Evolutionary conservation across 37 sponge, comb jelly and placozoan species (phyloP).

Genomic region (Spongilla lacustris): DNA sequence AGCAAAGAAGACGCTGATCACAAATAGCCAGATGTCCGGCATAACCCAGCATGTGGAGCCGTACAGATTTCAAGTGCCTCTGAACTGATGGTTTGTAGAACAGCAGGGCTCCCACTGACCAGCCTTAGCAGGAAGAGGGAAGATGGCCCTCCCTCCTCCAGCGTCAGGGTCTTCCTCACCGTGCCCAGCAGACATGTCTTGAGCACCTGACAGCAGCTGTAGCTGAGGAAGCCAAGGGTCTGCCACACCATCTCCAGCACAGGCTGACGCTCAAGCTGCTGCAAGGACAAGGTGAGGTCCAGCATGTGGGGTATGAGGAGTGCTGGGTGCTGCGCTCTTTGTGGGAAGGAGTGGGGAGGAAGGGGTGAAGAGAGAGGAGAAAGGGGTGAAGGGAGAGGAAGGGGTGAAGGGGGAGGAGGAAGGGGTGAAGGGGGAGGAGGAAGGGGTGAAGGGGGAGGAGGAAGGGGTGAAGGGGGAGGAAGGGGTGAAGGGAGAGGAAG

Average conservation of each 20-base stretch:
- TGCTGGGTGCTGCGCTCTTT: background rate
- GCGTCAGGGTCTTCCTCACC: background rate
- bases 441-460: background rate
- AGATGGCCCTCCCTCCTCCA: background rate
- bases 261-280: background rate
- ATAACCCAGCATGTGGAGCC: too few relatives aligned
- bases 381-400: background rate
- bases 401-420: background rate
- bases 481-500: background rate
- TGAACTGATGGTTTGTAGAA: background rate
- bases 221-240: background rate
- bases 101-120: background rate
- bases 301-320: background rate
- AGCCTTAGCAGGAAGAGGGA: background rate
- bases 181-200: background rate
- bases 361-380: background rate
- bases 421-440: background rate
- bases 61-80: constrained; percentile 1
- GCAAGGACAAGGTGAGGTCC: background rate
- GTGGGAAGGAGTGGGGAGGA: background rate
- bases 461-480: background rate
- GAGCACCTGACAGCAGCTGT: background rate
- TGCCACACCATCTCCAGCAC: constrained; percentile 1
- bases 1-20: too few relatives aligned
- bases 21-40: too few relatives aligned